phyloP scores from a whole-genome alignment of 2,888 invertebrate genomes.

The Lycia hirtaria region DNA sequence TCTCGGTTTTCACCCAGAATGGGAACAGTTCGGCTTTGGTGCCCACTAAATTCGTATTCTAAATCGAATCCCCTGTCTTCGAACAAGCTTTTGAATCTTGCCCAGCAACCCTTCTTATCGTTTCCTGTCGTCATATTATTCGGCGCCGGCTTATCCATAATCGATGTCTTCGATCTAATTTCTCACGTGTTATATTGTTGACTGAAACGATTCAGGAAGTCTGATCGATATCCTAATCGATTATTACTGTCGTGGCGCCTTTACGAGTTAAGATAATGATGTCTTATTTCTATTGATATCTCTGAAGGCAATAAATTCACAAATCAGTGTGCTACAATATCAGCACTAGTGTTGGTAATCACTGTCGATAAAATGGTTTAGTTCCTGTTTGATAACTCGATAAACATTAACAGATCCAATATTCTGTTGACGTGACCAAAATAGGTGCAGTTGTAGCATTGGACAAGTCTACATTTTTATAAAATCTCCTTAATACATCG shows the following conservation, averaged over 20 bases:
- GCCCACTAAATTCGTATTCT: constrained; percentile 66
- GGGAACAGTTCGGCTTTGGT: constrained; percentile 33
- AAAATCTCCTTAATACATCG: neutral
- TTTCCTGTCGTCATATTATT: constrained; percentile 31
- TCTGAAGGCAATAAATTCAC: constrained; percentile 9
- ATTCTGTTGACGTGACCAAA: constrained; percentile 13
- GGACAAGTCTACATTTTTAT: constrained; percentile 4
- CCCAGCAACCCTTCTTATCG: constrained; percentile 67
- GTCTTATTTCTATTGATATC: constrained; percentile 12
- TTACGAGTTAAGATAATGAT: constrained; percentile 12
- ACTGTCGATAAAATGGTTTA: constrained; percentile 18
- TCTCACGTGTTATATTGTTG: constrained; percentile 11
- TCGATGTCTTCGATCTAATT: constrained; percentile 12
- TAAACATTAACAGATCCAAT: neutral
- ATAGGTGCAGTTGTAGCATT: neutral
- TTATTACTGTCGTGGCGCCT: constrained; percentile 27
- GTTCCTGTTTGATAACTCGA: constrained; percentile 3
- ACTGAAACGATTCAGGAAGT: constrained; percentile 19
- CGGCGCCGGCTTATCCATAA: constrained; percentile 46
- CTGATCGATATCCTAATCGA: constrained; percentile 23
- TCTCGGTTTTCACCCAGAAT: constrained; percentile 53
- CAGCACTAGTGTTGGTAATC: constrained; percentile 24
- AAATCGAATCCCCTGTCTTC: constrained; percentile 79
- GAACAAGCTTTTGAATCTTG: constrained; percentile 72
- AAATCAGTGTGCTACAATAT: constrained; percentile 15